Percentiles rank a stretch among this genome's conserved stretches.
Evolutionary conservation across 2,113 vertebrate species (phyloP).

Genomic region (Aspidoscelis tigris): DNA sequence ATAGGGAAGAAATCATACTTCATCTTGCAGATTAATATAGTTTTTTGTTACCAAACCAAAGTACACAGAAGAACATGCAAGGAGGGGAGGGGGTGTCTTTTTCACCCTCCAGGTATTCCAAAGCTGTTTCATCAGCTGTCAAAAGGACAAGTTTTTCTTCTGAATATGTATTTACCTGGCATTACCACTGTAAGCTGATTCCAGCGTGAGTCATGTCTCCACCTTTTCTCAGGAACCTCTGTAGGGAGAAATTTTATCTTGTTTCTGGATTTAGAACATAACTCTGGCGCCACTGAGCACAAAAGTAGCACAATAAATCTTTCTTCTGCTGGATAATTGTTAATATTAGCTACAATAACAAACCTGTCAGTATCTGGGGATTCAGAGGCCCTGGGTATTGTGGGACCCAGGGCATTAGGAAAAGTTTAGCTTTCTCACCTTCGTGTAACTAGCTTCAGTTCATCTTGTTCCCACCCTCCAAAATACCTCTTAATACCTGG

Average conservation of each 20-base stretch:
- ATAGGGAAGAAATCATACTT: not conserved
- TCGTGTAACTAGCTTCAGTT: not conserved
- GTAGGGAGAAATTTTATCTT: constrained; percentile 31
- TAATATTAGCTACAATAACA: constrained; percentile 41
- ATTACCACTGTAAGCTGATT: constrained; percentile 27
- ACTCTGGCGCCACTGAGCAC: constrained; percentile 38
- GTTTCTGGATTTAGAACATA: constrained; percentile 36
- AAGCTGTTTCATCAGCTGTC: constrained; percentile 26
- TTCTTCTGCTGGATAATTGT: constrained; percentile 37
- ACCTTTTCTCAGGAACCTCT: constrained; percentile 30
- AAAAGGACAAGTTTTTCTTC: constrained; percentile 16
- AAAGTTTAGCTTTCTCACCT: constrained; percentile 11
- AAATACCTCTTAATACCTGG: constrained; percentile 20
- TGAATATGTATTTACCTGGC: constrained; percentile 30
- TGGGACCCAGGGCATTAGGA: not conserved
- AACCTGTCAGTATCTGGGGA: constrained; percentile 18
- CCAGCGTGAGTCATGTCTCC: constrained; percentile 29
- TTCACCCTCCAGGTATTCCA: constrained; percentile 26
- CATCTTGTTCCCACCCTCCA: not conserved
- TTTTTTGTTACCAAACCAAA: not conserved
- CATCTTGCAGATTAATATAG: not conserved
- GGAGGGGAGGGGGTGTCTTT: not conserved
- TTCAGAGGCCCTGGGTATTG: not conserved
- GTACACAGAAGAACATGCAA: constrained; percentile 2
- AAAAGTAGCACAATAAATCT: constrained; percentile 42